A percentile compares a stretch with the other conserved stretches of the same genome.
phyloP scores from a whole-genome alignment of 1,140 invertebrate genomes.

The Zaprionus capensis region DNA sequence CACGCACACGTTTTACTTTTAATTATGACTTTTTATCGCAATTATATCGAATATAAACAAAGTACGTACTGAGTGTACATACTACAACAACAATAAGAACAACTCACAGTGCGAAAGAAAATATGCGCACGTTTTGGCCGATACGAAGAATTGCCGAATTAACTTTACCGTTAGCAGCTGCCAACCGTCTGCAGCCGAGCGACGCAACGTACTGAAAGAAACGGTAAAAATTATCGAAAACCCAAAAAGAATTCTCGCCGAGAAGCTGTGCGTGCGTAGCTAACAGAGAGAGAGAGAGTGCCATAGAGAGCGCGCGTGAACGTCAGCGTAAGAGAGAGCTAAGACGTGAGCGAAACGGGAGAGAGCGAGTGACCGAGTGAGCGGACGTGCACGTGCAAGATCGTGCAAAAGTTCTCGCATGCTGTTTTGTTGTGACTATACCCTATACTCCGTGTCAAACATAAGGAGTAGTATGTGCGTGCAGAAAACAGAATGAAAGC shows the following conservation, averaged over 20 bases:
- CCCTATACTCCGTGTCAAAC: neutral
- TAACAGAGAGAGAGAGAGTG: neutral
- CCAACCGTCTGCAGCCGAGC: constrained; percentile 52
- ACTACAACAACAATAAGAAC: constrained; percentile 3
- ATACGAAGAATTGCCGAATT: constrained; percentile 40
- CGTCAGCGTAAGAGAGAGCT: neutral
- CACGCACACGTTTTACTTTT: constrained; percentile 51
- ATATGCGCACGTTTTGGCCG: constrained; percentile 60
- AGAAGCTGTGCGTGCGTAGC: constrained; percentile 37
- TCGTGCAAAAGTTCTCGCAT: constrained; percentile 38
- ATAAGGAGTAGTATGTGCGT: neutral
- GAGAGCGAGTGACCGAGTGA: constrained; percentile 3
- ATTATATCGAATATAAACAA: constrained; percentile 69
- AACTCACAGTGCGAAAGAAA: constrained; percentile 20
- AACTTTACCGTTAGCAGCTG: constrained; percentile 43
- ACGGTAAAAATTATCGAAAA: constrained; percentile 41
- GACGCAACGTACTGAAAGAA: constrained; percentile 61
- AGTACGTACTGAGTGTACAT: constrained; percentile 4
- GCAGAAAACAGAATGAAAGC: no score
- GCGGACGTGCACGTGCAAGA: constrained; percentile 43
- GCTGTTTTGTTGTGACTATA: constrained; percentile 13
- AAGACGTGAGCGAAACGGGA: neutral
- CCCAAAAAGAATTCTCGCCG: constrained; percentile 30
- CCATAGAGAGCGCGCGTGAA: neutral
- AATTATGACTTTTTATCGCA: constrained; percentile 65